Evolutionary conservation across 2,888 invertebrate genomes (phyloP), one percentile per base, ranked within the genome.

Genomic region (Napeogenes sylphis): DNA sequence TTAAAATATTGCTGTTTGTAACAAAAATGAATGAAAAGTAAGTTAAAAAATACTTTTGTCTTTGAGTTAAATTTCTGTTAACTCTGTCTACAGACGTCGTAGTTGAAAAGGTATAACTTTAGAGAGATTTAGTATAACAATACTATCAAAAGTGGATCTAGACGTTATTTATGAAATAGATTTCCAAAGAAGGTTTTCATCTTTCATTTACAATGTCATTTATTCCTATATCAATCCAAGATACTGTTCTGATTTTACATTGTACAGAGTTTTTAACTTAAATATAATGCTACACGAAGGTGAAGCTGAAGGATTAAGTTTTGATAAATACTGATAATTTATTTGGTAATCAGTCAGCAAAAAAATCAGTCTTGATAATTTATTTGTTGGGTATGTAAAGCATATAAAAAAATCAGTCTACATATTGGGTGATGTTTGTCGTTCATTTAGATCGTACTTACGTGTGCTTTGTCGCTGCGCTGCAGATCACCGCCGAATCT

Each of bases 401-500:
- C 6, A 51, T 30, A 30, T 10, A 51, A 2, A 21, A 51, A 51
- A 51, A 21, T 30, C 51, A 51, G 6, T 30, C 51, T 51, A 8
- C 30, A 30, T 30, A 2, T 51, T 30, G 45, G 5, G 13, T 56
- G 21, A 45, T 56, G 42, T 56, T 56, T 56, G 38, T 45, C 56
- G 59, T 55, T 45, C 55, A 45, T 54, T 55, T 14, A 33, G 57
- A 51, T 14, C 61, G 54, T 33, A 55, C 54, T 55, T 58, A 58
- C 62, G 54, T 47, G 58, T 58, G 62, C 62, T 57, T 61, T 61
- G 53, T 53, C 38, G 45, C 33, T 53, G 35, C 33, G 62, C 62
- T 58, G 62, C n/a, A n/a, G n/a, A n/a, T n/a, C 58, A 58, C 54
- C 62, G 54, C 45, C 46, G 35, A 62, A 55, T 58, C 58, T 61